Evolutionary conservation across 37 sponge, comb jelly and placozoan species (phyloP).

Genomic region (Bolinopsis microptera): DNA sequence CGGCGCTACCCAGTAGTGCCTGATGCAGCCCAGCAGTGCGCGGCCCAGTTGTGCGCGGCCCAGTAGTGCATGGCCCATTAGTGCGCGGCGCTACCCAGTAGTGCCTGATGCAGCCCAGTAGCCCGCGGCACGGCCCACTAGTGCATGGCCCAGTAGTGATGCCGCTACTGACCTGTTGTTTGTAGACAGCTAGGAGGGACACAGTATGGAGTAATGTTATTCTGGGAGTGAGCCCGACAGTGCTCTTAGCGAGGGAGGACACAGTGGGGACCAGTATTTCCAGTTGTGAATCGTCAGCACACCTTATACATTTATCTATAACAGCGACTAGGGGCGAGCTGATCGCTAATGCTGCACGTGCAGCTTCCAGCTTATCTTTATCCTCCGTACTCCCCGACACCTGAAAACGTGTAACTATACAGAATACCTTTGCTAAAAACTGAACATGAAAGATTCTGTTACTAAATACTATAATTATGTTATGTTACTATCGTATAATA

Average conservation of each 20-base stretch:
- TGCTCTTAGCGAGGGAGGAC: not conserved
- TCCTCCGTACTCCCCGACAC: constrained; percentile 38
- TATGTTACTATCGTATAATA: no score
- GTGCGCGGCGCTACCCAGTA: no score
- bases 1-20: no score
- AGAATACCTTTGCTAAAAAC: no score
- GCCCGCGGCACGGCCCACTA: no score
- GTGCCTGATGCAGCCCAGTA: no score
- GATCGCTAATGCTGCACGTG: not conserved
- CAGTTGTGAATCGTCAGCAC: not conserved
- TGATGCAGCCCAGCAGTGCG: no score
- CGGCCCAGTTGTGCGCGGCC: no score
- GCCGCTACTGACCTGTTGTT: constrained; percentile 16
- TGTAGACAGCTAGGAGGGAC: constrained; percentile 6
- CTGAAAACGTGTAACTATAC: not conserved
- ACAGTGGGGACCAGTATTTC: not conserved
- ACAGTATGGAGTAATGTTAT: constrained; percentile 22
- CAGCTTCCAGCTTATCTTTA: constrained; percentile 23
- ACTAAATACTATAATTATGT: no score
- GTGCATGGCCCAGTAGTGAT: no score
- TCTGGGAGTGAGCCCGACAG: constrained; percentile 25
- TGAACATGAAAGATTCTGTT: no score
- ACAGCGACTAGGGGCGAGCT: constrained; percentile 24
- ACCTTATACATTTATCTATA: not conserved
- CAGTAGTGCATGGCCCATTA: no score